These are phyloP conservation scores for Dorcus hopei DNA, from an alignment of 2,888 invertebrate genomes.

Conservation along the genomic window DNA sequence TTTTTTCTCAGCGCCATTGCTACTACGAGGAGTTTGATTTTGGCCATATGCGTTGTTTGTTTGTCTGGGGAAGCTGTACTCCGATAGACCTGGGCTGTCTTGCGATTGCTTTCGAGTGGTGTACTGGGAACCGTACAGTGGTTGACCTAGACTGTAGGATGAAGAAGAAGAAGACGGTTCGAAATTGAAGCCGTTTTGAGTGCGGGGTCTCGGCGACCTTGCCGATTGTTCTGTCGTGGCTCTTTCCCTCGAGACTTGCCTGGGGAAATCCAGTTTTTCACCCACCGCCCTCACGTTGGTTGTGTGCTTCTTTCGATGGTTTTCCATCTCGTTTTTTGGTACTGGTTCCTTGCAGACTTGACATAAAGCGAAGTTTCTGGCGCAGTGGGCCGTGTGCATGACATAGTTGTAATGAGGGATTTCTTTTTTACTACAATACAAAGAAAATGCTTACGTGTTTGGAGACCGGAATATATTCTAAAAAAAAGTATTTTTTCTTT, in stretches of 20 bases:
- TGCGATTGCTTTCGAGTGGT: too few species aligned
- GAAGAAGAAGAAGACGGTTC: too few species aligned
- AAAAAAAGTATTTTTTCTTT: too few species aligned
- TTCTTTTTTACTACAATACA: conserved; percentile 61
- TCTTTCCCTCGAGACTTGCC: conserved; percentile 4
- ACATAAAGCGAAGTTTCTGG: conserved; percentile 64
- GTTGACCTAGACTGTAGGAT: too few species aligned
- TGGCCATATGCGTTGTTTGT: neutral
- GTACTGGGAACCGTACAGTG: too few species aligned
- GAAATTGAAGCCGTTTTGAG: neutral
- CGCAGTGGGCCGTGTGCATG: conserved; percentile 69
- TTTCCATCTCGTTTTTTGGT: conserved; percentile 56
- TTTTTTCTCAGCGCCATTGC: neutral
- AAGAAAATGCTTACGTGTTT: neutral
- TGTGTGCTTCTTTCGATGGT: conserved; percentile 51
- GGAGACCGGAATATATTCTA: too few species aligned
- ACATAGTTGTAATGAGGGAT: conserved; percentile 66
- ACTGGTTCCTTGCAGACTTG: conserved; percentile 67
- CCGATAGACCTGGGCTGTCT: neutral
- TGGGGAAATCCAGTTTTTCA: conserved; percentile 12
- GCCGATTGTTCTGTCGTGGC: neutral
- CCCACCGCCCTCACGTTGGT: conserved; percentile 1
- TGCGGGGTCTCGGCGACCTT: neutral
- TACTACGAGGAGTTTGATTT: neutral
- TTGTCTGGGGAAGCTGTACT: neutral